A percentile compares a stretch with the other conserved stretches of the same genome.
Conservation (phyloP, 2,888 invertebrate genomes). For the Alitta virens region DNA sequence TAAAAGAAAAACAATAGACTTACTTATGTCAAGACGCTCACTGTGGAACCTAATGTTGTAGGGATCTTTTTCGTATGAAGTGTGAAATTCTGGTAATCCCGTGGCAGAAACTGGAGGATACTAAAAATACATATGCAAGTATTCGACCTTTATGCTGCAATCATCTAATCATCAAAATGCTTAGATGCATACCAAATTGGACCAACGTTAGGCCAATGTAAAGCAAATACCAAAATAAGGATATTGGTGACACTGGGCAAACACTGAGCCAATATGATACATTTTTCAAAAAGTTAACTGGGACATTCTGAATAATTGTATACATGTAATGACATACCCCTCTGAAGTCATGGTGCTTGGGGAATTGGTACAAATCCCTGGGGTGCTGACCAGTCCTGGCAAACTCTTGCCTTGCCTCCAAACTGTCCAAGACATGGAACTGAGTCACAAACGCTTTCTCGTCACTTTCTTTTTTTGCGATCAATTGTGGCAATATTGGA, state of each 20-base stretch:
- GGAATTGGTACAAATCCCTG: constrained; percentile 37
- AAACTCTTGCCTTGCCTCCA: constrained; percentile 46
- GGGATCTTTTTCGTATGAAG: constrained; percentile 43
- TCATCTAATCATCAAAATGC: too few species aligned
- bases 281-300: too few species aligned
- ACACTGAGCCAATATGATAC: too few species aligned
- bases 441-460: constrained; percentile 33
- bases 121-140: constrained; percentile 36
- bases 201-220: too few species aligned
- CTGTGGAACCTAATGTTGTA: constrained; percentile 45
- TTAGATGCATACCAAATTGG: too few species aligned
- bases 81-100: constrained; percentile 47
- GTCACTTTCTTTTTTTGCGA: constrained; percentile 21
- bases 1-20: too few species aligned
- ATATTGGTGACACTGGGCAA: too few species aligned
- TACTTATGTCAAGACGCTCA: constrained; percentile 43
- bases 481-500: constrained; percentile 29
- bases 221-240: too few species aligned
- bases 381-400: constrained; percentile 40
- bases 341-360: constrained; percentile 49
- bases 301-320: too few species aligned
- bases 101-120: constrained; percentile 46
- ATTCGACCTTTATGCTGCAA: too few species aligned
- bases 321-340: constrained; percentile 37
- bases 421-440: constrained; percentile 41